Evolutionary conservation across 2,888 invertebrate genomes (phyloP).

Genomic region (Napeogenes inachia): DNA sequence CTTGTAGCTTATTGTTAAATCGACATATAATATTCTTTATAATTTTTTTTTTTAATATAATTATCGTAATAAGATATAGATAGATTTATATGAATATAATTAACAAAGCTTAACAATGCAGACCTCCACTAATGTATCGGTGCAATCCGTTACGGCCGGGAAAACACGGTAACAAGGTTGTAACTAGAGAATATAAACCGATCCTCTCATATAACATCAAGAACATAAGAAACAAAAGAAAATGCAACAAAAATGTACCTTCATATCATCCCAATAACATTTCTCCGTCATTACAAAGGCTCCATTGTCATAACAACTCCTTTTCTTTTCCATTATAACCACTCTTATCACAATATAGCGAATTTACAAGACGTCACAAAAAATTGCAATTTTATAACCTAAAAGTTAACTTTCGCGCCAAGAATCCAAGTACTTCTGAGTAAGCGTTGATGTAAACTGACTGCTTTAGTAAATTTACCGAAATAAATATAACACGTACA

Average conservation of each 20-base stretch:
- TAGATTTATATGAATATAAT: no score
- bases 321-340: constrained; percentile 42
- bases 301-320: constrained; percentile 57
- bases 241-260: constrained; percentile 37
- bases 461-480: constrained; percentile 43
- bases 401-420: constrained; percentile 43
- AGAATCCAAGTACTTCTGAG: constrained; percentile 23
- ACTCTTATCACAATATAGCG: constrained; percentile 32
- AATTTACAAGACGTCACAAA: constrained; percentile 14
- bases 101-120: background rate
- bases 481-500: constrained; percentile 46
- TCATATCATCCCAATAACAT: constrained; percentile 43
- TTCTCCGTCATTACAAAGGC: constrained; percentile 64
- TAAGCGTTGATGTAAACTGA: constrained; percentile 42
- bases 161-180: constrained; percentile 31
- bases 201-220: background rate
- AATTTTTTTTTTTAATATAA: no score
- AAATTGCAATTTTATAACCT: constrained; percentile 3
- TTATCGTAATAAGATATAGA: no score
- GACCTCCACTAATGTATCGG: constrained; percentile 13
- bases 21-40: no score
- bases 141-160: constrained; percentile 39
- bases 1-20: no score
- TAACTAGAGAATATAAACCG: constrained; percentile 4
- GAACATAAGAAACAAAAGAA: constrained; percentile 23